A percentile compares a stretch with the other conserved stretches of the same genome.
Evolutionary conservation across 2,113 vertebrate species (phyloP).

Genomic region (Cranoglanis bouderius): DNA sequence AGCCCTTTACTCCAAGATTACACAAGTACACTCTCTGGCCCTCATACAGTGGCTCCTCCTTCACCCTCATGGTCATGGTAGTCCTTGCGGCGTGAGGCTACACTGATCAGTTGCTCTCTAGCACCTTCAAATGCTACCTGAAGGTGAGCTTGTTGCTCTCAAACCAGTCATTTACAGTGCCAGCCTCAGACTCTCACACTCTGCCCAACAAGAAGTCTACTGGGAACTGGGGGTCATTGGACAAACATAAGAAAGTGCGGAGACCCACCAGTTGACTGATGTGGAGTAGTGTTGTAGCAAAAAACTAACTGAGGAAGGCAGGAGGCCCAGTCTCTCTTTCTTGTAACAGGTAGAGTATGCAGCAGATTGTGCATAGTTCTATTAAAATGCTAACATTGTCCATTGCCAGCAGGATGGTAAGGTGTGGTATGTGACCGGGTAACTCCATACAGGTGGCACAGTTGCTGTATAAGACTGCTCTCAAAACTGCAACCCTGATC

Average conservation of each 20-base stretch:
- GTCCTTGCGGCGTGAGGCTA: no score
- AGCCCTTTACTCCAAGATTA: no score
- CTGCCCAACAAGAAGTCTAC: not conserved
- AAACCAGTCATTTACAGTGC: not conserved
- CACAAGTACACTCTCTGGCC: no score
- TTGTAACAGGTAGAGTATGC: not conserved
- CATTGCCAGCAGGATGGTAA: constrained; percentile 17
- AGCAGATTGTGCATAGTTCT: not conserved
- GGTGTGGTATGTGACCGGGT: no score
- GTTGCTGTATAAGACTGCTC: not conserved
- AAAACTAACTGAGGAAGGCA: not conserved
- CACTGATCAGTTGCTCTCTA: no score
- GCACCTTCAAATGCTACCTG: not conserved
- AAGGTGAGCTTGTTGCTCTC: not conserved
- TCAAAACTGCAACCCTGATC: constrained; percentile 29
- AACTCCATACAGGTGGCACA: not conserved
- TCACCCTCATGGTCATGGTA: no score
- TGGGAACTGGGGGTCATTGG: no score
- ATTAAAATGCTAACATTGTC: constrained; percentile 15
- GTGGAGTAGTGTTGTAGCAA: constrained; percentile 18
- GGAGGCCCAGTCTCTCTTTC: not conserved
- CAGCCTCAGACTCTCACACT: not conserved
- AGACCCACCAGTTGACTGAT: constrained; percentile 21
- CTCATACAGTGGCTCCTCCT: no score
- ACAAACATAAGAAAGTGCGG: not conserved